These are phyloP conservation scores for Sphyrna mokarran DNA, from an alignment of 2,113 vertebrate genomes.

Conservation along the genomic window DNA sequence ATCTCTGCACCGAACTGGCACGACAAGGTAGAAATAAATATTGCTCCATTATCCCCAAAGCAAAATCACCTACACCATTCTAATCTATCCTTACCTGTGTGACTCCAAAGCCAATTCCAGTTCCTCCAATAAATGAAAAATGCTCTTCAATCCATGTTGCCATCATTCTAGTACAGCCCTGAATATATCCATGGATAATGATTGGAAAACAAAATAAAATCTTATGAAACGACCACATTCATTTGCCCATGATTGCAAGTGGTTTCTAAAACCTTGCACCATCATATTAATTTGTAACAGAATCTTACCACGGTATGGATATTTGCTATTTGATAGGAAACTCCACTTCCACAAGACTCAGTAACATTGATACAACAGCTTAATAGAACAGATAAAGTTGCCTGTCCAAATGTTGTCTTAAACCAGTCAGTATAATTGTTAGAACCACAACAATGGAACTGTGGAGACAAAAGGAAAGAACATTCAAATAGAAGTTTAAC, in stretches of 20 bases:
- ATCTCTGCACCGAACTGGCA: background rate
- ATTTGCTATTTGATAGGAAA: background rate
- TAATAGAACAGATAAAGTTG: conserved; percentile 40
- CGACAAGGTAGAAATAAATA: background rate
- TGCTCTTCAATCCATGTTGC: conserved; percentile 39
- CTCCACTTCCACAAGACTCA: background rate
- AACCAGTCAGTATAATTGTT: conserved; percentile 40
- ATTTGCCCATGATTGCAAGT: too few relatives aligned
- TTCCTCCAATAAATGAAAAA: conserved; percentile 31
- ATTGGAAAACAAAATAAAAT: background rate
- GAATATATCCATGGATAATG: background rate
- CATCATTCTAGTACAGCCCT: background rate
- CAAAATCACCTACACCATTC: background rate
- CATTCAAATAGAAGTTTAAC: background rate
- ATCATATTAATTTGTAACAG: background rate
- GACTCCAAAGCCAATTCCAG: conserved; percentile 37
- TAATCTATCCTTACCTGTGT: conserved; percentile 36
- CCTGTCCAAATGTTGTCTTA: conserved; percentile 37
- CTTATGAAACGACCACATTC: background rate
- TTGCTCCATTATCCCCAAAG: background rate
- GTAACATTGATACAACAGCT: conserved; percentile 44
- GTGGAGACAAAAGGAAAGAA: background rate
- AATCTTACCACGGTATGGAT: conserved; percentile 18
- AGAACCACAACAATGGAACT: conserved; percentile 42
- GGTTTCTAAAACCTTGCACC: background rate